phyloP scores from a whole-genome alignment of 2,113 vertebrate genomes.

The Carassius auratus region DNA sequence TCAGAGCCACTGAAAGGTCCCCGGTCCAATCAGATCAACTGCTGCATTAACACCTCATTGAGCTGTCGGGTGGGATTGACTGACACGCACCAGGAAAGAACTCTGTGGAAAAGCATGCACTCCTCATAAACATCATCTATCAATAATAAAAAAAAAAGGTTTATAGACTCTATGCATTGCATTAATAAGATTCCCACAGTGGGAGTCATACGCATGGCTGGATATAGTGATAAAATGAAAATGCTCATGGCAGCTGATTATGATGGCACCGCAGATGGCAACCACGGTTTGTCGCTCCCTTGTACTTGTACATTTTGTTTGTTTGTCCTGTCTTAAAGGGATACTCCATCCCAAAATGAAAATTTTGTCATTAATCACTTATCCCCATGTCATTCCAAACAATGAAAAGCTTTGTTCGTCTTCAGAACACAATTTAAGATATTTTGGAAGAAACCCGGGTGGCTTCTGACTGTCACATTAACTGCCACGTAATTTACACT shows the following conservation, averaged over 20 bases:
- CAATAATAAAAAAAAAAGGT: background rate
- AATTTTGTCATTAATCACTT: too few species aligned
- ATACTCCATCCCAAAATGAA: too few species aligned
- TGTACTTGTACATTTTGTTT: too few species aligned
- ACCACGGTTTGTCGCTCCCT: too few species aligned
- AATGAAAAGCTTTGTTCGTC: too few species aligned
- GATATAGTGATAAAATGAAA: constrained; percentile 16
- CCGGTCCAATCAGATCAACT: constrained; percentile 43
- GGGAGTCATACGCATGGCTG: background rate
- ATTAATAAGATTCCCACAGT: background rate
- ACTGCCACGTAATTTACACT: too few species aligned
- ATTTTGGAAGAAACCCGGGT: too few species aligned
- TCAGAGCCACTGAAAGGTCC: background rate
- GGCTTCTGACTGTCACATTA: too few species aligned
- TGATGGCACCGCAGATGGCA: background rate
- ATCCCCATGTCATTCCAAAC: too few species aligned
- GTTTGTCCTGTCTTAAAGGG: too few species aligned
- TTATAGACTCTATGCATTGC: background rate
- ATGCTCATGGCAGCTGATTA: background rate
- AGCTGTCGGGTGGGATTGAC: background rate
- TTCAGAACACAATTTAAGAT: too few species aligned
- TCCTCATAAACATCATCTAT: constrained; percentile 15
- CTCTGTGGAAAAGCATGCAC: constrained; percentile 8
- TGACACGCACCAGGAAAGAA: constrained; percentile 8
- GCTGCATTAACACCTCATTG: constrained; percentile 56